Base-by-base conservation (phyloP, 2,888 invertebrate genomes). In the Phyllotreta striolata region DNA sequence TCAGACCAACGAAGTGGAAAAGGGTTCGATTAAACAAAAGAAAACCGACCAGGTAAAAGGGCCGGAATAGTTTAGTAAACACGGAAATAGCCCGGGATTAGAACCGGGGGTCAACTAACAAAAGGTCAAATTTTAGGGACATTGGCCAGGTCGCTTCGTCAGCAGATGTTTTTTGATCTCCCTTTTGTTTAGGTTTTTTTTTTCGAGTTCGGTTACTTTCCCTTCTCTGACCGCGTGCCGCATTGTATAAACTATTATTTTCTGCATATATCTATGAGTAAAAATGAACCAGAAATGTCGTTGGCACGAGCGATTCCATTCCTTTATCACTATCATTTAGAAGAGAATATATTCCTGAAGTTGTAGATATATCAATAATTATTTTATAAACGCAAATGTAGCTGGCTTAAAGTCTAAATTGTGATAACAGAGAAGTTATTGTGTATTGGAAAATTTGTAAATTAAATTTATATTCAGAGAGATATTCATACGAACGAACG, bases 101-200 rank as follows among this genome's bases (percentile, higher is more conserved):
- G 52, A 55, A 56, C 55, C 49, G 46, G 55, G 72, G 72, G 72
- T 70, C 70, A 70, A 69, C 68, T 65, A 73, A 72, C 73, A 77
- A 76, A 71, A 76, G 77, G 77, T 77, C 77, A 77, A 75, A 76
- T 74, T 24, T 76, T 75, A 71, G 77, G 77, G 76, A 77, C 77
- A 77, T 67, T 78, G 77, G 76, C 77, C 74, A 75, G 67, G 58
- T 59, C 57, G 57, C 43, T 46, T 39, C 47, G 47, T 35, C 52
- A 54, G 58, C 65, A 65, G 65, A 65, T 65, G 65, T 65, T 65
- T 24, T 24, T 62, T 60, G 60, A 60, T 60, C 62, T 46, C 57
- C 47, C 55, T 62, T 57, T 62, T 24, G 24, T 24, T 24, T 24
- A 24, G 24, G 61, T 65, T 65, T 62, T 64, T 62, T 64, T 62